phyloP scores from a whole-genome alignment of 2,888 invertebrate genomes.

The Cheilosia soror region DNA sequence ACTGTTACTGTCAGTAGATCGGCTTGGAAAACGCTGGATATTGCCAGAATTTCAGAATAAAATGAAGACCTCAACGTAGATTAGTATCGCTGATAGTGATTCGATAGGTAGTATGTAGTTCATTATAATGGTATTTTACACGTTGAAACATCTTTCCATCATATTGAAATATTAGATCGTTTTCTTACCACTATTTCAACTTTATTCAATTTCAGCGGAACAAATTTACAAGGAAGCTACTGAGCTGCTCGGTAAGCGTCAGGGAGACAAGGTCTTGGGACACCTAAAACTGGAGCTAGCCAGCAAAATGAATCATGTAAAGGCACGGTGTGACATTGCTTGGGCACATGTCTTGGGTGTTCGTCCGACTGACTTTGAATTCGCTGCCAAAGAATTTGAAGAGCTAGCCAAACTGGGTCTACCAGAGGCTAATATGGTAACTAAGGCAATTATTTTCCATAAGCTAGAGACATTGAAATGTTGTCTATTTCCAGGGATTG shows the following conservation, averaged over 20 bases:
- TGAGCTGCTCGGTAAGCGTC: constrained; percentile 88
- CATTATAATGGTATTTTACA: too few species aligned
- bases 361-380: constrained; percentile 89
- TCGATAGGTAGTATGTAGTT: too few species aligned
- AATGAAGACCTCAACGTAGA: too few species aligned
- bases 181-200: not conserved
- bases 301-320: constrained; percentile 91
- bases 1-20: too few species aligned
- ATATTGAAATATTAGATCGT: too few species aligned
- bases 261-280: constrained; percentile 89
- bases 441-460: not conserved
- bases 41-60: too few species aligned
- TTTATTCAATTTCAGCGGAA: constrained; percentile 86
- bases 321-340: constrained; percentile 93
- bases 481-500: constrained; percentile 86
- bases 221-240: constrained; percentile 89
- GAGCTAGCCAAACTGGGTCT: constrained; percentile 90
- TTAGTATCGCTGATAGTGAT: too few species aligned
- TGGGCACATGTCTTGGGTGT: constrained; percentile 95
- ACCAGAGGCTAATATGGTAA: constrained; percentile 94
- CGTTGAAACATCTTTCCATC: too few species aligned
- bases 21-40: too few species aligned
- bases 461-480: not conserved
- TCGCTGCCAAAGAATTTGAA: constrained; percentile 90
- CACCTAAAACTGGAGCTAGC: constrained; percentile 91